Evolutionary conservation across 2,797 vertebrate genomes (phyloP).

Genomic region (Phaenicophaeus curvirostris): DNA sequence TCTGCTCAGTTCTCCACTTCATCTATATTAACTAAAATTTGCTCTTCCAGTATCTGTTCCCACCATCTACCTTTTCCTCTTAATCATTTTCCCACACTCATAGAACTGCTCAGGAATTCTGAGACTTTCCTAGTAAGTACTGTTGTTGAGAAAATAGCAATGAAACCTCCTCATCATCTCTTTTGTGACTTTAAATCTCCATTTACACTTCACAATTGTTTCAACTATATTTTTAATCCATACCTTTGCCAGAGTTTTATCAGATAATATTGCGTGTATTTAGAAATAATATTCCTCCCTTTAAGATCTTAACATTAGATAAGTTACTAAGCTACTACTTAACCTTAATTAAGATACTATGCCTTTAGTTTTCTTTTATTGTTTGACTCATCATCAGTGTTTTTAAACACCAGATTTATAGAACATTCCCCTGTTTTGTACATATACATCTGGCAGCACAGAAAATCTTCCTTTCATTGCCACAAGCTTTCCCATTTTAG

Average conservation of each 20-base stretch:
- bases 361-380: neutral
- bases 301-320: neutral
- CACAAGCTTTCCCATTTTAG: neutral
- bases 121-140: neutral
- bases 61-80: neutral
- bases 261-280: neutral
- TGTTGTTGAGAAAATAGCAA: neutral
- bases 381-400: neutral
- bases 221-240: neutral
- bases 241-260: neutral
- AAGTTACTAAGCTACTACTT: neutral
- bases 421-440: neutral
- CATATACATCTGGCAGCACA: neutral
- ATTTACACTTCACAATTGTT: neutral
- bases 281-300: neutral
- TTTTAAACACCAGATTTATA: neutral
- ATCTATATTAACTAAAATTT: neutral
- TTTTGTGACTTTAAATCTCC: neutral
- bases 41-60: neutral
- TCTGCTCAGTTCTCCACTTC: neutral
- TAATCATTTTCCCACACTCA: neutral
- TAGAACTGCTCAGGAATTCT: neutral
- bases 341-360: neutral
- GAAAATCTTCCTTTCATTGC: neutral
- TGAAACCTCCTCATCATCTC: neutral